Evolutionary conservation across 2,888 invertebrate genomes (phyloP).

Genomic region (Bellardia pandia): DNA sequence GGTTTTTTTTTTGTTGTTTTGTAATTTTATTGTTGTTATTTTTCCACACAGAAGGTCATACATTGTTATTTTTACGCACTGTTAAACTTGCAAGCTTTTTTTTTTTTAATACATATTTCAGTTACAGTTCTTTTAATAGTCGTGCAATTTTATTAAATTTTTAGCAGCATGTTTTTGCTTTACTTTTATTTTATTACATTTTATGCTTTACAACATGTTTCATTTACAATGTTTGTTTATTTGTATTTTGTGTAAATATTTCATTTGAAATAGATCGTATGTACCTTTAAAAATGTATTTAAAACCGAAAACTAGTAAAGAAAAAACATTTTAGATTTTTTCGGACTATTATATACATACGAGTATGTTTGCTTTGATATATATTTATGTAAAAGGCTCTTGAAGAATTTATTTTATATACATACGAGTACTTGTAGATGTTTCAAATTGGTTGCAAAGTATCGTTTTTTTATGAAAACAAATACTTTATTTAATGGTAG

Average conservation of each 20-base stretch:
- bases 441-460: not conserved
- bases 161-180: slow-evolving; percentile 17
- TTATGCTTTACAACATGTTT: slow-evolving; percentile 1
- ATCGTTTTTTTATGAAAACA: not conserved
- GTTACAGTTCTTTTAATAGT: slow-evolving; percentile 43
- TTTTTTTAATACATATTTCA: slow-evolving; percentile 16
- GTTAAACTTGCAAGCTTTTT: slow-evolving; percentile 52
- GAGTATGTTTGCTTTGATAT: not conserved
- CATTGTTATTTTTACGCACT: slow-evolving; percentile 63
- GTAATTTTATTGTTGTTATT: slow-evolving; percentile 30
- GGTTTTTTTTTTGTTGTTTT: slow-evolving; percentile 36
- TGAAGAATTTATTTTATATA: not conserved
- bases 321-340: not conserved
- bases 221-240: slow-evolving; percentile 3
- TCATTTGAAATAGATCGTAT: not conserved
- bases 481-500: not conserved
- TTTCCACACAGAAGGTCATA: slow-evolving; percentile 50
- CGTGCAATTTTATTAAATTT: slow-evolving; percentile 52
- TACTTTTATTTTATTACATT: slow-evolving; percentile 29
- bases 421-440: not conserved
- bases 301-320: not conserved
- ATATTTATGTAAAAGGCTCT: not conserved
- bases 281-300: slow-evolving; percentile 2
- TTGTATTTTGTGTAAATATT: slow-evolving; percentile 24
- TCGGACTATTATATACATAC: not conserved